Evolutionary conservation across 2,797 vertebrate genomes (phyloP).

Genomic region (Enteromius unitaeniatus): DNA sequence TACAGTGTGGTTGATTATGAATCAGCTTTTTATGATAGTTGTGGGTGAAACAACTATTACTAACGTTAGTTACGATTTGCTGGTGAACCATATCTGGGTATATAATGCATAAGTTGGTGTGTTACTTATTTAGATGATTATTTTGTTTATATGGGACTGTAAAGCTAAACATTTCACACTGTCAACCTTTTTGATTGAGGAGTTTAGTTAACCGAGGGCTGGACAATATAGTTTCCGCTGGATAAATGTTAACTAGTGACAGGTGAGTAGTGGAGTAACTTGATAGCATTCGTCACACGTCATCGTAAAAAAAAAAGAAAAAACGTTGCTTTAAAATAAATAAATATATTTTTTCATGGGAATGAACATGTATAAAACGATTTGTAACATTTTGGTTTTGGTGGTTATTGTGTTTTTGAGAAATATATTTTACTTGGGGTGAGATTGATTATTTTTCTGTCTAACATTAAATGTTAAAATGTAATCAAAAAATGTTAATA

Average conservation of each 20-base stretch:
- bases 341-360: too few relatives aligned
- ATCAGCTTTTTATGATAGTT: neutral
- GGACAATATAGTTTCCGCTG: neutral
- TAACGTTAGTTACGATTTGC: neutral
- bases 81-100: neutral
- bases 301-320: neutral
- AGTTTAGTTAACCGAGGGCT: neutral
- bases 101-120: neutral
- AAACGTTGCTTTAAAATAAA: too few relatives aligned
- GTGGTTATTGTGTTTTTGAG: neutral
- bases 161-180: neutral
- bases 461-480: neutral
- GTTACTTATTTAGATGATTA: neutral
- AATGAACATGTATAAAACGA: neutral
- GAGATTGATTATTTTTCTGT: too few relatives aligned
- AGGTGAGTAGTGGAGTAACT: constrained; percentile 1
- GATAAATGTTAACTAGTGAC: neutral
- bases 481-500: neutral
- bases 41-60: neutral
- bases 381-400: neutral
- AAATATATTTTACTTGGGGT: neutral
- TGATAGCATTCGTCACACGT: neutral
- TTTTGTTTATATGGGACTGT: neutral
- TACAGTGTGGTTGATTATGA: neutral
- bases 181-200: neutral